Conservation (phyloP, 2,888 invertebrate genomes). For the Parnassius apollo region DNA sequence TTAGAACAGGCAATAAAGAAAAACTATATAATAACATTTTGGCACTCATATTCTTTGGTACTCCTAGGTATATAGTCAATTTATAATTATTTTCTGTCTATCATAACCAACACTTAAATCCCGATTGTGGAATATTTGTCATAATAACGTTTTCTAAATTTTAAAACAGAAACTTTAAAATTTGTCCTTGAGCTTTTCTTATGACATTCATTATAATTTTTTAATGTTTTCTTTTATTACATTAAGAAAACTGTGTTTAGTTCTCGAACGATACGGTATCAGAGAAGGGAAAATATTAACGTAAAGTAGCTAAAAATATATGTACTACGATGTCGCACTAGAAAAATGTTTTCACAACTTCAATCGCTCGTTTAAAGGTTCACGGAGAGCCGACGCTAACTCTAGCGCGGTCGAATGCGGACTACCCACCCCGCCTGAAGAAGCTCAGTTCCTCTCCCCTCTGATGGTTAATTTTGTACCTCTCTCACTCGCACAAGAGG, state of each 20-base stretch:
- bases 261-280: background rate
- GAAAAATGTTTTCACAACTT: constrained; percentile 69
- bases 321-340: constrained; percentile 57
- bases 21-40: constrained; percentile 80
- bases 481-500: constrained; percentile 65
- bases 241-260: background rate
- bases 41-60: constrained; percentile 81
- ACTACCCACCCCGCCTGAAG: constrained; percentile 81
- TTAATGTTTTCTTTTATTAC: constrained; percentile 2
- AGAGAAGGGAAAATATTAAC: constrained; percentile 34
- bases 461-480: constrained; percentile 75
- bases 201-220: constrained; percentile 19
- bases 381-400: constrained; percentile 56
- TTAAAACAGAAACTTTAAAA: constrained; percentile 30
- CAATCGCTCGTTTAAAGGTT: constrained; percentile 55
- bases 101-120: constrained; percentile 70
- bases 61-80: constrained; percentile 53
- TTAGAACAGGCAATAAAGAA: constrained; percentile 66
- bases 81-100: constrained; percentile 59
- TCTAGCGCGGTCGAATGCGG: constrained; percentile 74
- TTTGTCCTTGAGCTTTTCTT: constrained; percentile 25
- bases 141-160: constrained; percentile 62
- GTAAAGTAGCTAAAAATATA: constrained; percentile 54
- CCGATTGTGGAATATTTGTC: constrained; percentile 46
- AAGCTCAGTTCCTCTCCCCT: constrained; percentile 78